Percentiles rank a stretch among this genome's conserved stretches.
Evolutionary conservation across 2,888 invertebrate species (phyloP).

Genomic region (Nomada lathburiana): DNA sequence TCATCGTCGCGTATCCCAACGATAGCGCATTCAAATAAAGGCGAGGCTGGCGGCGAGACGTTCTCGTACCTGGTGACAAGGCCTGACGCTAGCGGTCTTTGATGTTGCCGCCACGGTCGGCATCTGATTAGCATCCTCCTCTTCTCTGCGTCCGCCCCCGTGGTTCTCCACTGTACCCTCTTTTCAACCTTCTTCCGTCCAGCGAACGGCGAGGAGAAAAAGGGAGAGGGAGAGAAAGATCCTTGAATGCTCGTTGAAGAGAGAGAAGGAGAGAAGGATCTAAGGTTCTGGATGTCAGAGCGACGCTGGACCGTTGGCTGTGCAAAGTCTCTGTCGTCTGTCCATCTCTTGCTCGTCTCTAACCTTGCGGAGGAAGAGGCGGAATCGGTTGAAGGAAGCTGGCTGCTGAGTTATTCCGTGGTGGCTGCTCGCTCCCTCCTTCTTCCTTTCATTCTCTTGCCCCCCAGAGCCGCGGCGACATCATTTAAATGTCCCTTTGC

Average conservation of each 20-base stretch:
- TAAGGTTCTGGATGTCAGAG: slow-evolving; percentile 73
- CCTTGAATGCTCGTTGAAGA: slow-evolving; percentile 16
- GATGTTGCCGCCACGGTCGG: slow-evolving; percentile 82
- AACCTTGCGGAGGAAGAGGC: slow-evolving; percentile 41
- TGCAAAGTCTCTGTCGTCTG: slow-evolving; percentile 76
- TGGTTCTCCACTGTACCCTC: slow-evolving; percentile 32
- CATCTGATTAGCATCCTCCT: slow-evolving; percentile 84
- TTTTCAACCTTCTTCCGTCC: slow-evolving; percentile 28
- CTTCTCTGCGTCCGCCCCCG: slow-evolving; percentile 51
- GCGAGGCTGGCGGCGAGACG: slow-evolving; percentile 67
- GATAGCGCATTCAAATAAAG: slow-evolving; percentile 81
- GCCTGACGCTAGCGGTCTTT: slow-evolving; percentile 79
- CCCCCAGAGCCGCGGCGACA: slow-evolving; percentile 76
- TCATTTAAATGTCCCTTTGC: slow-evolving; percentile 83
- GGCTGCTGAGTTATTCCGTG: slow-evolving; percentile 80
- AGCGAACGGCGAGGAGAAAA: neutral
- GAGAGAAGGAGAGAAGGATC: slow-evolving; percentile 55
- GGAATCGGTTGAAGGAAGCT: slow-evolving; percentile 54
- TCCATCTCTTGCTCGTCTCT: slow-evolving; percentile 70
- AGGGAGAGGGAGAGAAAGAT: slow-evolving; percentile 16
- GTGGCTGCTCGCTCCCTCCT: slow-evolving; percentile 53
- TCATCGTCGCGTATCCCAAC: slow-evolving; percentile 70
- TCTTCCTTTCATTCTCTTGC: slow-evolving; percentile 25
- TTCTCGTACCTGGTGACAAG: slow-evolving; percentile 78
- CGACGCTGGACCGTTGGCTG: slow-evolving; percentile 72